Evolutionary conservation across 2,113 vertebrate species (phyloP), one percentile per base, ranked within the genome.

Genomic region (Danionella cerebrum): DNA sequence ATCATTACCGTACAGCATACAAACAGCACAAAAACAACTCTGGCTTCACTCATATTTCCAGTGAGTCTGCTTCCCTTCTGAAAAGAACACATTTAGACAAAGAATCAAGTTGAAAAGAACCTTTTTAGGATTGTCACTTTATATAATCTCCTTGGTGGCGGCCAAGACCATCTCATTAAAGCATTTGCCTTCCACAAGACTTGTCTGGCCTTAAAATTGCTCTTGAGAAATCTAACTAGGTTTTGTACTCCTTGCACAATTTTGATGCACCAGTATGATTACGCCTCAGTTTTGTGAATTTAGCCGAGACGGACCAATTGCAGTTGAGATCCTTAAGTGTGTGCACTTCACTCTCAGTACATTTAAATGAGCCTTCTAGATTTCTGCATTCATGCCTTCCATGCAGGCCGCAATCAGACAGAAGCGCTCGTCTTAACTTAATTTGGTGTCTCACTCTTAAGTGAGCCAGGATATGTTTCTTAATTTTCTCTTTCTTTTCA

Each of bases 11-110:
- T 99, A 98, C 80, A 90, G 94, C 74, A 85, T 97, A 76, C 94
- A 97, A 84, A 98, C 95, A 0, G 95, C 96, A 8, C 93, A 97
- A 78, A 97, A 93, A 60, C 96, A 99, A 76, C 83, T 87, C 4
- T 99, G 96, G 96, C 88, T 99, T 5, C 91, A 97, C 78, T 86
- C 92, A n/a, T 97, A 90, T 79, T 97, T 99, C 77, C 91, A 97
- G 95, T 98, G 86, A 91, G 94, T 93, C 2, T 33, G 7, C 60
- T 22, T 39, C 14, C n/a, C 13, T 41, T 5, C 16, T 1, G 4
- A 29, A 13, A 3, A 7, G 27, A 29, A 24, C 36, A 16, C 22
- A 60, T 19, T 31, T 44, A 44, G 3, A n/a, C 21, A 38, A 38
- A 29, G 24, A 18, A 24, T 57, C 10, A 18, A 9, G 12, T 33